Conservation (phyloP, 2,797 vertebrate genomes). For the Sarcophilus harrisii region DNA sequence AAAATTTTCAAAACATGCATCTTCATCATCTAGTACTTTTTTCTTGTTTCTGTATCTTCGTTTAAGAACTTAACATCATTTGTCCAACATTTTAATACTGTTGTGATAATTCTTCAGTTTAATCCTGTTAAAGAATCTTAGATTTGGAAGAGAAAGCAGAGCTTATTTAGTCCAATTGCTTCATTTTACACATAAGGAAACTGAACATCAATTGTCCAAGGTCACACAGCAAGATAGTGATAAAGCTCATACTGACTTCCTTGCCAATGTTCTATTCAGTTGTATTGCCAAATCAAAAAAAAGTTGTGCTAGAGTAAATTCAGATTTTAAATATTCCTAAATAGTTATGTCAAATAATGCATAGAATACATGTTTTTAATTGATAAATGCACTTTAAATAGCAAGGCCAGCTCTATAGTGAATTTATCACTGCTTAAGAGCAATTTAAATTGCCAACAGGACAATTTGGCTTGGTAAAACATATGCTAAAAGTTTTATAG, state of each 20-base stretch:
- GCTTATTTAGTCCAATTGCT: not conserved
- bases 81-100: not conserved
- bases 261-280: not conserved
- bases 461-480: conserved; percentile 70
- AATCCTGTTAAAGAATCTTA: not conserved
- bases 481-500: conserved; percentile 73
- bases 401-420: conserved; percentile 64
- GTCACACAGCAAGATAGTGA: not conserved
- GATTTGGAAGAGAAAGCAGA: not conserved
- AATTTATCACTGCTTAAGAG: conserved; percentile 66
- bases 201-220: not conserved
- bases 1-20: not conserved
- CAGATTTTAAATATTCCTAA: conserved; percentile 18
- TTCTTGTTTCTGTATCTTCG: not conserved
- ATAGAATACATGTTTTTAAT: conserved; percentile 14
- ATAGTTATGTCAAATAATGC: conserved; percentile 49
- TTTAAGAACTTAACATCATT: not conserved
- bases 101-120: not conserved
- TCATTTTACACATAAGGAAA: not conserved
- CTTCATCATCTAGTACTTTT: not conserved
- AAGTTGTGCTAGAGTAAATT: not conserved
- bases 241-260: not conserved
- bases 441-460: conserved; percentile 63
- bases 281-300: not conserved
- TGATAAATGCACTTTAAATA: conserved; percentile 53